Conservation (phyloP, 2,113 vertebrate genomes). For the Epinephelus moara region DNA sequence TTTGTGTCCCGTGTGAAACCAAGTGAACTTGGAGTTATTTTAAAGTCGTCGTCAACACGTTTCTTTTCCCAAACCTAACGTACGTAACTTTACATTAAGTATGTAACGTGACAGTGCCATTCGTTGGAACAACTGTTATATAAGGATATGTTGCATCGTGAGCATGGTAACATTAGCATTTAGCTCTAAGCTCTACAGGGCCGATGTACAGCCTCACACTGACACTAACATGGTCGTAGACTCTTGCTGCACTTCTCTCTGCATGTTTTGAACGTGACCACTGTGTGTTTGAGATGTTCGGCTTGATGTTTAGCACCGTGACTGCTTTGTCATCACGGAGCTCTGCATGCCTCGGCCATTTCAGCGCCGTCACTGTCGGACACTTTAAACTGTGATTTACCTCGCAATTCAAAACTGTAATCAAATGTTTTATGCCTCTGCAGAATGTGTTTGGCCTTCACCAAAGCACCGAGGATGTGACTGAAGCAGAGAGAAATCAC, state of each 20-base stretch:
- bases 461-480: background rate
- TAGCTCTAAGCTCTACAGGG: background rate
- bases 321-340: background rate
- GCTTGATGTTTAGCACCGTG: background rate
- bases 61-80: too few species aligned
- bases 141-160: background rate
- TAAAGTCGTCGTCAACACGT: too few species aligned
- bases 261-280: background rate
- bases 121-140: too few species aligned
- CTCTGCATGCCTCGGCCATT: background rate
- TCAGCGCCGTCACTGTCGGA: background rate
- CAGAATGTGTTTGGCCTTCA: constrained; percentile 53
- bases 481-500: constrained; percentile 33
- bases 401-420: background rate
- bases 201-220: background rate
- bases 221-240: background rate
- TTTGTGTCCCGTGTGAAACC: too few species aligned
- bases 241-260: background rate
- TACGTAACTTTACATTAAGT: too few species aligned
- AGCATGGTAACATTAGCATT: background rate
- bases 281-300: background rate
- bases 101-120: too few species aligned
- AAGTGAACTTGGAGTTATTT: too few species aligned
- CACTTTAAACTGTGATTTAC: constrained; percentile 38
- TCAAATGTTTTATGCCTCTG: constrained; percentile 32